A percentile compares a stretch with the other conserved stretches of the same genome.
phyloP scores from a whole-genome alignment of 2,888 invertebrate genomes.

The Empis livida region DNA sequence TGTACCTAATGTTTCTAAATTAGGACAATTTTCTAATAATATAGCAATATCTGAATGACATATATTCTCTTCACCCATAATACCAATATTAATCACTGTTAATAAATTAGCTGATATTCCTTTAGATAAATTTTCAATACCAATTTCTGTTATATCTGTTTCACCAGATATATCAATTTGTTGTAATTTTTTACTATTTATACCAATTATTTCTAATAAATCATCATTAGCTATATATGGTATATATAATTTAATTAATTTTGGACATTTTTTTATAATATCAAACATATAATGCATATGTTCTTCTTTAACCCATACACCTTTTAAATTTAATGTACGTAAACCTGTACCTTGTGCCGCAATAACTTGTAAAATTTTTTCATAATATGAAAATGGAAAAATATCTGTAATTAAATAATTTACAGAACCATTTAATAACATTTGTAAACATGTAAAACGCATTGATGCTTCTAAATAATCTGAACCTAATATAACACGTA shows the following conservation, averaged over 20 bases:
- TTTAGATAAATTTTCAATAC: slow-evolving; percentile 44
- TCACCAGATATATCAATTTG: slow-evolving; percentile 57
- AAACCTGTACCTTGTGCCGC: slow-evolving; percentile 49
- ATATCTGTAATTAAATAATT: slow-evolving; percentile 52
- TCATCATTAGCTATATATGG: slow-evolving; percentile 56
- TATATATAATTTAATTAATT: slow-evolving; percentile 48
- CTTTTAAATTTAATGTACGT: slow-evolving; percentile 53
- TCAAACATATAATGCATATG: slow-evolving; percentile 48
- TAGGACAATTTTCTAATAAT: slow-evolving; percentile 48
- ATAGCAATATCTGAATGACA: slow-evolving; percentile 51
- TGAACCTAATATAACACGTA: slow-evolving; percentile 49
- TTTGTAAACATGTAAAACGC: slow-evolving; percentile 50
- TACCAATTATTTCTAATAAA: slow-evolving; percentile 46
- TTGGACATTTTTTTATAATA: slow-evolving; percentile 44
- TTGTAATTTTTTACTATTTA: slow-evolving; percentile 43
- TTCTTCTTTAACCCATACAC: slow-evolving; percentile 60
- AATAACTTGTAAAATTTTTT: slow-evolving; percentile 52
- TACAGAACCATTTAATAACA: slow-evolving; percentile 51
- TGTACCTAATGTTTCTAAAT: slow-evolving; percentile 49
- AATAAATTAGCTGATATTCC: slow-evolving; percentile 43
- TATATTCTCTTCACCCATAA: slow-evolving; percentile 55
- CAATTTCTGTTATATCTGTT: slow-evolving; percentile 52
- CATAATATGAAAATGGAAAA: slow-evolving; percentile 58
- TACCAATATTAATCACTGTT: slow-evolving; percentile 52
- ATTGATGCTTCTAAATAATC: slow-evolving; percentile 54